Evolutionary conservation across 2,113 vertebrate species (phyloP), one percentile per base, ranked within the genome.

Genomic region (Beaufortia kweichowensis): DNA sequence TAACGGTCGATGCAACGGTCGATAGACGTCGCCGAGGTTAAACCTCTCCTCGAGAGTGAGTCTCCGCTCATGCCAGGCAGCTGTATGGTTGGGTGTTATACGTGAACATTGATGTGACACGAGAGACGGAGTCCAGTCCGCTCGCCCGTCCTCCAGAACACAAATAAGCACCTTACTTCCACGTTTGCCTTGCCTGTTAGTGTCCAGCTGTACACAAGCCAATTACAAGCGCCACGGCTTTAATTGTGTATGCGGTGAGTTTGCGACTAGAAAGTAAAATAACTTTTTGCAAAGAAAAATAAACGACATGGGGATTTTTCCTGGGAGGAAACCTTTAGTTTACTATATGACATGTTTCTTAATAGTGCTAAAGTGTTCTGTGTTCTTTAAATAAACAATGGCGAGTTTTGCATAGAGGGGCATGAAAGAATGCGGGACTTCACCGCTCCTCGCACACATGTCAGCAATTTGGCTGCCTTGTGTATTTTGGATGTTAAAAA

Each of bases 391-490:
- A 96, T 95, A 96, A 96, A 96, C 94, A 96, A 88, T 87, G 82
- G 88, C 89, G 92, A 89, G 89, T 92, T 91, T 92, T 92, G 92
- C 93, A 94, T 94, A 91, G 91, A 91, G 92, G 93, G 91, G 94
- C 93, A 94, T 94, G 94, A 93, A 95, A 95, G 94, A 95, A 94
- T 95, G 94, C 92, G 92, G 92, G 90, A 87, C 92, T 94, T 88
- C 72, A 85, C 93, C 91, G 92, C 92, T 88, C 90, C 91, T 90
- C 88, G 86, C 94, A 95, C 95, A 96, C 92, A 96, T 96, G 95
- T 96, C 95, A 94, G 94, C 94, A 96, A 96, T 96, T 96, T 96
- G 94, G 92, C 94, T 90, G 93, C 94, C 94, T 95, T 95, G 95
- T 96, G 94, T 96, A 94, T 95, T 95, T 96, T 96, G 93, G 94